These are phyloP conservation scores for Leucoma salicis DNA, from an alignment of 2,888 invertebrate genomes.

Conservation along the genomic window DNA sequence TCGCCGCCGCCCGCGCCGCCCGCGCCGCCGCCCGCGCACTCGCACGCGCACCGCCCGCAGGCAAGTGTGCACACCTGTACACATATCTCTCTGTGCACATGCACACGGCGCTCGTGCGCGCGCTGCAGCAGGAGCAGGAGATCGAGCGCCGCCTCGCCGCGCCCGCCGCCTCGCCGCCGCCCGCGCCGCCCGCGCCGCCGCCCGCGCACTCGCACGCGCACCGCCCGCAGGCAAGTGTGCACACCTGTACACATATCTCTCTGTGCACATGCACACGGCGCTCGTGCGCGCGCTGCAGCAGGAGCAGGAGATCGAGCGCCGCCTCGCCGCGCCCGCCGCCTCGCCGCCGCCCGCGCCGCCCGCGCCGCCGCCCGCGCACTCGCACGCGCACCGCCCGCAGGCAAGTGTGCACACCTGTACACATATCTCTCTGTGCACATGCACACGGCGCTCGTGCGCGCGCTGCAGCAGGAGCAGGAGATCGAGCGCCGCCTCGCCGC, in stretches of 20 bases:
- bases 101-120: slow-evolving; percentile 84
- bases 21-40: slow-evolving; percentile 58
- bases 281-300: slow-evolving; percentile 93
- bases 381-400: too few relatives aligned
- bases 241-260: too few relatives aligned
- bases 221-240: too few relatives aligned
- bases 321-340: slow-evolving; percentile 85
- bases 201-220: slow-evolving; percentile 69
- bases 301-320: slow-evolving; percentile 98
- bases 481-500: slow-evolving; percentile 94
- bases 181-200: slow-evolving; percentile 60
- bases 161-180: slow-evolving; percentile 76
- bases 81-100: slow-evolving; percentile 78
- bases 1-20: slow-evolving; percentile 74
- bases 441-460: slow-evolving; percentile 84
- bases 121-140: slow-evolving; percentile 98
- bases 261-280: slow-evolving; percentile 73
- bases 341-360: slow-evolving; percentile 74
- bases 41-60: slow-evolving; percentile 33
- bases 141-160: slow-evolving; percentile 94
- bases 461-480: slow-evolving; percentile 98
- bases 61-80: too few relatives aligned
- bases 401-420: too few relatives aligned
- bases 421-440: slow-evolving; percentile 78
- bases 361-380: slow-evolving; percentile 58